A percentile compares a stretch with the other conserved stretches of the same genome.
These are phyloP conservation scores for Climacteris rufus DNA, from an alignment of 2,113 vertebrate genomes.

Conservation along the genomic window DNA sequence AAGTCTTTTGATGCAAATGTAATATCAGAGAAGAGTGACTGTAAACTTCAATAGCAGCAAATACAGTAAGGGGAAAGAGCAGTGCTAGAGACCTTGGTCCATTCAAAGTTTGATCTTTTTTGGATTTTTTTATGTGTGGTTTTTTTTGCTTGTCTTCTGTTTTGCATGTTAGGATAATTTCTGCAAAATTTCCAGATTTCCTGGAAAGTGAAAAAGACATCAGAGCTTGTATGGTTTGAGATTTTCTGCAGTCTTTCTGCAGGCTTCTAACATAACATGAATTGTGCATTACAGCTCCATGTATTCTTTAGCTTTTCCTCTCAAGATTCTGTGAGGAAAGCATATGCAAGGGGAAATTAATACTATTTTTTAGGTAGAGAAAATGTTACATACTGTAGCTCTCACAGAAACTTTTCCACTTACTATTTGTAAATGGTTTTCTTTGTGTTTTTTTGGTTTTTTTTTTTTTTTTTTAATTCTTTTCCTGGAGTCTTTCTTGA, in stretches of 20 bases:
- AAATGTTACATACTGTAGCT: not conserved
- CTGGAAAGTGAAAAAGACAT: not conserved
- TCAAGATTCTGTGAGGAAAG: not conserved
- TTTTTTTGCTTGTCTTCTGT: not conserved
- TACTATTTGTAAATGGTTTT: not conserved
- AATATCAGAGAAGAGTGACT: not conserved
- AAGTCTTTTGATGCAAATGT: not conserved
- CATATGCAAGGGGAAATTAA: not conserved
- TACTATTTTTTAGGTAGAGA: not conserved
- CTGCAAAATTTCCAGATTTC: not conserved
- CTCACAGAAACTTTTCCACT: not conserved
- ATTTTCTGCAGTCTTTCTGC: not conserved
- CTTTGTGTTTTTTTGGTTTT: not conserved
- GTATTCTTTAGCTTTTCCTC: not conserved
- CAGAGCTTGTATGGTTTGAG: not conserved
- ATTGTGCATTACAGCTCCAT: not conserved
- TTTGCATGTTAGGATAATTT: not conserved
- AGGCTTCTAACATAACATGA: not conserved
- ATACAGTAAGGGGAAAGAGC: not conserved
- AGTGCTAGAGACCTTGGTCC: not conserved
- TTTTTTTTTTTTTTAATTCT: not conserved
- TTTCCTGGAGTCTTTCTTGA: too few relatives aligned
- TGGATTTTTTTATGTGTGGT: not conserved
- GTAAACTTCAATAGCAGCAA: not conserved
- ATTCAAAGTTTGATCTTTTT: not conserved